Evolutionary conservation across 2,113 vertebrate species (phyloP).

Genomic region (rabbit (Oryctolagus cuniculus)): mOryCun1.1 NC_091435.1:102952501-102953000

Average conservation of each 20-base stretch:
- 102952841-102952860: neutral
- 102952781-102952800: neutral
- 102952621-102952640: constrained; percentile 73
- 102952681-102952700: neutral
- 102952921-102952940: neutral
- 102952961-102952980: neutral
- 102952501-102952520: constrained; percentile 80
- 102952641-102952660: constrained; percentile 36
- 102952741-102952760: neutral
- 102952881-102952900: neutral
- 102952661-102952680: constrained; percentile 42
- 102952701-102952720: neutral
- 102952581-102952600: constrained; percentile 74
- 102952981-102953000: neutral
- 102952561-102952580: constrained; percentile 63
- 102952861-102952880: neutral
- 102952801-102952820: neutral
- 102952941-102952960: neutral
- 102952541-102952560: constrained; percentile 75
- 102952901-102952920: neutral
- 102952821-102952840: neutral
- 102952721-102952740: neutral
- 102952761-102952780: neutral
- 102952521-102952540: constrained; percentile 76
- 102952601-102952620: constrained; percentile 79